Percentiles rank a stretch among this genome's conserved stretches.
phyloP scores from a whole-genome alignment of 2,113 vertebrate genomes.

The Mesitornis unicolor region DNA sequence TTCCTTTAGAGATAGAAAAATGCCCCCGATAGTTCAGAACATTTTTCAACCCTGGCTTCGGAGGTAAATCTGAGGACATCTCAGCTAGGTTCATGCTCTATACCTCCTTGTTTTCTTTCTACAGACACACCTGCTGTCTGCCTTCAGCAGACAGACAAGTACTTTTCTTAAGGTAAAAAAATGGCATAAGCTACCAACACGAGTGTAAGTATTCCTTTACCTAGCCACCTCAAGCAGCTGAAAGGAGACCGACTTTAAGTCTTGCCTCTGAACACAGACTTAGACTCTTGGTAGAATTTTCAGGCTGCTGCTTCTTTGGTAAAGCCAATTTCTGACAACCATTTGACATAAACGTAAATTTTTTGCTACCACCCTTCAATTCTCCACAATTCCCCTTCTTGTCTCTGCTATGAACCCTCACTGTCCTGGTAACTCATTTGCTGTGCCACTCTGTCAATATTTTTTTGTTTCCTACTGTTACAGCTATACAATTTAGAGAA shows the following conservation, averaged over 20 bases:
- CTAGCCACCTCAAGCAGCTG: background rate
- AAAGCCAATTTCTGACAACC: background rate
- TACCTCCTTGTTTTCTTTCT: background rate
- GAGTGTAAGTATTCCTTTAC: accelerated
- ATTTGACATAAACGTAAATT: background rate
- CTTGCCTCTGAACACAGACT: background rate
- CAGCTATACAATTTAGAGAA: background rate
- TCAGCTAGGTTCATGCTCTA: background rate
- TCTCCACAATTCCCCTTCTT: background rate
- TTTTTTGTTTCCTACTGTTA: background rate
- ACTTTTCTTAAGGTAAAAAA: background rate
- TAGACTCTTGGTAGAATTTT: background rate
- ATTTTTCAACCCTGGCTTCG: background rate
- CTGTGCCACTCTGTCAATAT: background rate
- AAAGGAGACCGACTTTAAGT: background rate
- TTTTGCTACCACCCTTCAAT: background rate
- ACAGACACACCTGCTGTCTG: background rate
- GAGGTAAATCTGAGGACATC: background rate
- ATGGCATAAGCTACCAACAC: background rate
- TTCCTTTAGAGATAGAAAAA: background rate
- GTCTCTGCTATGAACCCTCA: background rate
- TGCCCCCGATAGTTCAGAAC: background rate
- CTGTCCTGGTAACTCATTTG: background rate
- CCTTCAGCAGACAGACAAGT: background rate
- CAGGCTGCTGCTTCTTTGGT: background rate